Base-by-base conservation (phyloP, 2,797 vertebrate species). In the Cyclopterus lumpus region DNA sequence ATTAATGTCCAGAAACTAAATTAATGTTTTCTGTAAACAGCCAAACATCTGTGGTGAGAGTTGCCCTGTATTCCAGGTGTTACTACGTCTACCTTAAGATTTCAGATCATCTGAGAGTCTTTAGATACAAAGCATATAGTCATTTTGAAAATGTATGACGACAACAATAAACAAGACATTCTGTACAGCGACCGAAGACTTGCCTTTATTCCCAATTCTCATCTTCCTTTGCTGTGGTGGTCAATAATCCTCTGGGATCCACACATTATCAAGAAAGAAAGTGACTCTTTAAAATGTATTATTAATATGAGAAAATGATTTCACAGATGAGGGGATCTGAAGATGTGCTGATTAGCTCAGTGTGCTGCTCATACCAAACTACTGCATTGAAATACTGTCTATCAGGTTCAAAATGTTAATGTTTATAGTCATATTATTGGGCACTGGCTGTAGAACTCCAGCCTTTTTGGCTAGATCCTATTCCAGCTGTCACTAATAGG, bases 81-180 rank as follows among this genome's bases (percentile, higher is more conserved):
- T 77, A 61, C 75, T 76, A 22, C 40, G 74, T 89, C 90, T 90
- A 86, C 84, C 87, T 92, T 88, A 90, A 89, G 89, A 91, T 67
- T 85, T 73, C 72, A 80, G 86, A 68, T 89, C 76, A 84, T 89
- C 86, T 73, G 81, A 89, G 79, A 93, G 80, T 93, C 91, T 94
- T 94, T 92, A 93, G 88, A 91, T 92, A 93, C 88, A 12, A 91
- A 88, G 79, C 83, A 91, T 91, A 91, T 90, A 91, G 88, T 89
- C 63, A 84, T 93, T 92, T 92, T 91, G 78, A 91, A 93, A 92
- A 90, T 94, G 94, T 95, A 93, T 83, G 83, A 91, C 66, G 89
- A 90, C 89, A 93, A 90, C 67, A 95, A 94, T 95, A 94, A 95
- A 95, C 80, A 85, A 93, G 87, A 89, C 66, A 86, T 91, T 90